phyloP scores from a whole-genome alignment of 2,888 invertebrate species.

The Diarsia brunnea region DNA sequence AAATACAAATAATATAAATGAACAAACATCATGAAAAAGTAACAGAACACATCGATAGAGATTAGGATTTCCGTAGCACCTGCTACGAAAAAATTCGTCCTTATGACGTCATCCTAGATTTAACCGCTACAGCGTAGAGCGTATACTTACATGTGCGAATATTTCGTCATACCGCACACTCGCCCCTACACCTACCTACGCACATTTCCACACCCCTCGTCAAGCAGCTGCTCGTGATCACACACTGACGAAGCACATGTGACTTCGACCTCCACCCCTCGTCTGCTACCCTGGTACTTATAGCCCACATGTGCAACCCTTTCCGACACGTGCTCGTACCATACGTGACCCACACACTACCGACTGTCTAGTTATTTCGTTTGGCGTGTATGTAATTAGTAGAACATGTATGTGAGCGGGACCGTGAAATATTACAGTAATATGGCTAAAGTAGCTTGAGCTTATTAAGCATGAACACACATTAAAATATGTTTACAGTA shows the following conservation, averaged over 20 bases:
- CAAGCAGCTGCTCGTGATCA: constrained; percentile 66
- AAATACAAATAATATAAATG: background rate
- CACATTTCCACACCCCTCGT: constrained; percentile 63
- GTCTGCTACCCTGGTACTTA: constrained; percentile 85
- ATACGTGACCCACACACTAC: constrained; percentile 71
- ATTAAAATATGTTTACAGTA: constrained; percentile 7
- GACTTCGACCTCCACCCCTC: constrained; percentile 74
- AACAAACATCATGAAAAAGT: background rate
- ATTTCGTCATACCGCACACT: constrained; percentile 37
- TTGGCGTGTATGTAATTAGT: constrained; percentile 27
- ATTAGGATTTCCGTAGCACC: constrained; percentile 67
- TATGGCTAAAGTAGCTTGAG: constrained; percentile 14
- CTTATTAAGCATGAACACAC: background rate
- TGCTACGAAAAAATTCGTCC: constrained; percentile 70
- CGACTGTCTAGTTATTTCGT: constrained; percentile 23
- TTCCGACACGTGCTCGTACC: constrained; percentile 79
- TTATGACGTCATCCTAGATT: constrained; percentile 57
- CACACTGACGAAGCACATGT: constrained; percentile 81
- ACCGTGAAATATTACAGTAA: constrained; percentile 11
- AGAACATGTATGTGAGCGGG: background rate
- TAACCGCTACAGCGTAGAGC: constrained; percentile 40
- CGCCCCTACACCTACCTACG: constrained; percentile 58
- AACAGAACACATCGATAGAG: background rate
- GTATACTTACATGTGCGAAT: constrained; percentile 10
- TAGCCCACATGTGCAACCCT: constrained; percentile 91